Conservation (phyloP, 2,113 vertebrate genomes). For the Gobiocypris rarus region DNA sequence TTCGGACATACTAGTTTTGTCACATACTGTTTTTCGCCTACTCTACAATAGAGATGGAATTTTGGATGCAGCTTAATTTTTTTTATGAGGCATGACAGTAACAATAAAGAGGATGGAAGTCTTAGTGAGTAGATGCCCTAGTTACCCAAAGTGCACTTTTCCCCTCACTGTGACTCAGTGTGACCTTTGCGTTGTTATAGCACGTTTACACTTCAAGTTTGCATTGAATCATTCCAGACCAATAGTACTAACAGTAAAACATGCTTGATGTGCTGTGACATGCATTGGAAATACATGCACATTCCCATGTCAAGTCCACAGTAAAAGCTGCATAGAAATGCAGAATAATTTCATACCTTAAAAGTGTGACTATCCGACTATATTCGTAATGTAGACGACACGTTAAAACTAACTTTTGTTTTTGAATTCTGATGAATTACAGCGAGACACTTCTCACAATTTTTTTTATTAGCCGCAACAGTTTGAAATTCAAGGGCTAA, state of each 20-base stretch:
- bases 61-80: too few relatives aligned
- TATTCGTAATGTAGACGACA: background rate
- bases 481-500: slow-evolving; percentile 37
- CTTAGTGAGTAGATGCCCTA: background rate
- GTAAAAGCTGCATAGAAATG: background rate
- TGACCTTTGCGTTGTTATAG: slow-evolving; percentile 26
- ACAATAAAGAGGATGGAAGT: background rate
- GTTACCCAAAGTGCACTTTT: background rate
- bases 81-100: slow-evolving; percentile 3
- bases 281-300: background rate
- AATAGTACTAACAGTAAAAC: slow-evolving; percentile 40
- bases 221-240: slow-evolving; percentile 50
- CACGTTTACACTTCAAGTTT: slow-evolving; percentile 9
- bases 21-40: too few relatives aligned
- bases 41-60: too few relatives aligned
- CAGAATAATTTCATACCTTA: too few relatives aligned
- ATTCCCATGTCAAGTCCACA: background rate
- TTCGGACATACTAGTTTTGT: too few relatives aligned
- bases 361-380: too few relatives aligned
- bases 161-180: background rate
- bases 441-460: background rate
- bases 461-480: background rate
- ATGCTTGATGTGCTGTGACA: slow-evolving; percentile 18
- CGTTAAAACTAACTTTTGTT: background rate
- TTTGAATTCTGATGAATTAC: slow-evolving; percentile 7